Percentiles rank a stretch among this genome's conserved stretches.
phyloP scores from a whole-genome alignment of 2,113 vertebrate genomes.

The Halichoeres trimaculatus region DNA sequence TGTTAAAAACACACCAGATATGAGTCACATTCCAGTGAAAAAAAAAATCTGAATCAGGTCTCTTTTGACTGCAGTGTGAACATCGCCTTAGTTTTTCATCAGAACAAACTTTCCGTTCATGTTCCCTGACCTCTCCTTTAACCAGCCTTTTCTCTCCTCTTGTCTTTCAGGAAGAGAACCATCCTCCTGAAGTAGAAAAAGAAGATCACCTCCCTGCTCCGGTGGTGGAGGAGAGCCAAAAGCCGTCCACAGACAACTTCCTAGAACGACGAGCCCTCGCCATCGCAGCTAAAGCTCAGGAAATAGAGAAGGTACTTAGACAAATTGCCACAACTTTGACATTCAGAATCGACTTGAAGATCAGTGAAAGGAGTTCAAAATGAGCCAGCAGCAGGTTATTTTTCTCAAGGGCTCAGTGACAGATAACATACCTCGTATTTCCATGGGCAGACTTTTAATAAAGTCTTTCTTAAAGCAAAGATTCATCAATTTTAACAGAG shows the following conservation, averaged over 20 bases:
- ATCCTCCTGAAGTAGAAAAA: conserved; percentile 76
- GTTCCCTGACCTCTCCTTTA: too few relatives aligned
- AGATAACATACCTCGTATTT: neutral
- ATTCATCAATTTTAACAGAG: neutral
- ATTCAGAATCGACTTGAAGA: neutral
- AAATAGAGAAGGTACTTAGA: conserved; percentile 91
- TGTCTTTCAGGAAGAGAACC: conserved; percentile 83
- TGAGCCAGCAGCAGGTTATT: neutral
- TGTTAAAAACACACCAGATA: too few relatives aligned
- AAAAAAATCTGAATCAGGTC: too few relatives aligned
- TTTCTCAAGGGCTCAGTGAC: too few relatives aligned
- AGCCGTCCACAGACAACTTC: conserved; percentile 82
- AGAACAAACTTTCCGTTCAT: too few relatives aligned
- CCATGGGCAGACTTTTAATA: neutral
- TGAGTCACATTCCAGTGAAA: too few relatives aligned
- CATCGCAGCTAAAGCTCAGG: conserved; percentile 92
- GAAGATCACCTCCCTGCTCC: conserved; percentile 79
- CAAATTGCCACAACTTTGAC: neutral
- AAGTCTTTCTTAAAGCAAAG: neutral
- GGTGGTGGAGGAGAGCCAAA: conserved; percentile 74
- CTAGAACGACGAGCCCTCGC: conserved; percentile 87
- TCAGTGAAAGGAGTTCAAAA: neutral
- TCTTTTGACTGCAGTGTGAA: too few relatives aligned
- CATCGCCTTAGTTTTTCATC: too few relatives aligned
- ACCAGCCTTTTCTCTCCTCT: neutral